A percentile compares a stretch with the other conserved stretches of the same genome.
Evolutionary conservation across 2,797 vertebrate species (phyloP).

Genomic region (Pempheris klunzingeri): DNA sequence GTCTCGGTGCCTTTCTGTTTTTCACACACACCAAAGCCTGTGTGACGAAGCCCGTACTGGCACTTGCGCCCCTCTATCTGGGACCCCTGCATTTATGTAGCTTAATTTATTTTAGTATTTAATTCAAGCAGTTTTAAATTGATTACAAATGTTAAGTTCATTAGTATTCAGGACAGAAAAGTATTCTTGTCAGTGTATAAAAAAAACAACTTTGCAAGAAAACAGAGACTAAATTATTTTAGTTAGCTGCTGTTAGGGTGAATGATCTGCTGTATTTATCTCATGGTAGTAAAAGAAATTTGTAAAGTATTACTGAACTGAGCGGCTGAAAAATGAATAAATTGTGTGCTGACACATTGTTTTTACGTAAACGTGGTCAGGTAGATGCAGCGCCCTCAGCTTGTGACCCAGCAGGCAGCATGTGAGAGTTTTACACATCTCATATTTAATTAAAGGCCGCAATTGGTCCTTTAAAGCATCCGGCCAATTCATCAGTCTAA

Average conservation of each 20-base stretch:
- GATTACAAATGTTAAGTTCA: background rate
- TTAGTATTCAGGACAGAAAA: background rate
- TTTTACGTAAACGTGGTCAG: background rate
- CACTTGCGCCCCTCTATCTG: background rate
- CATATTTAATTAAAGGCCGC: conserved; percentile 8
- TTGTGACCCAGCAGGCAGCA: background rate
- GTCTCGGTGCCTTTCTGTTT: conserved; percentile 18
- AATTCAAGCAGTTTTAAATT: background rate
- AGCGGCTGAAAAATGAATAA: background rate
- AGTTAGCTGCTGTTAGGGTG: background rate
- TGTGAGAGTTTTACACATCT: background rate
- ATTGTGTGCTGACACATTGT: background rate
- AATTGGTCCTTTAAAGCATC: background rate
- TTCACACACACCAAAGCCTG: conserved; percentile 14
- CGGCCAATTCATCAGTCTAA: background rate
- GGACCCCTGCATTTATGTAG: background rate
- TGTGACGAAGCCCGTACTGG: background rate
- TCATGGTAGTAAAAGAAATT: background rate
- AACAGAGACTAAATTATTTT: background rate
- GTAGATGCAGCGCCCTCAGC: background rate
- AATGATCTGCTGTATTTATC: background rate
- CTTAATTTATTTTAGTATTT: background rate
- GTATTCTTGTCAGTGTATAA: background rate
- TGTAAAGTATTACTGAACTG: background rate
- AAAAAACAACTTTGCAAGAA: no score